Conservation (phyloP, 2,113 vertebrate species). For the Chamaea fasciata region DNA sequence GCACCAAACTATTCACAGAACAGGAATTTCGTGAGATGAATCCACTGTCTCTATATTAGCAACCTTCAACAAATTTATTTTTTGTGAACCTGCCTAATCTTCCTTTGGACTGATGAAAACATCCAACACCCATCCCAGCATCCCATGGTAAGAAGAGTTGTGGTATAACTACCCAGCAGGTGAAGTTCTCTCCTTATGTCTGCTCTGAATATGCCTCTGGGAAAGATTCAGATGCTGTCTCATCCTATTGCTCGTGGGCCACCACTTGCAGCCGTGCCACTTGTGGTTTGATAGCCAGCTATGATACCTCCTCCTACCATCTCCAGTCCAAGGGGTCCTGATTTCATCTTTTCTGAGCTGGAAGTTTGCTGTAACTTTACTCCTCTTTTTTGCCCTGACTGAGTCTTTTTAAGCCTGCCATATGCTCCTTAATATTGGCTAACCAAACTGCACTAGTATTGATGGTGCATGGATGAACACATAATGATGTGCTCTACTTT, state of each 20-base stretch:
- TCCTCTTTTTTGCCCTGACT: background rate
- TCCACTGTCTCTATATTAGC: background rate
- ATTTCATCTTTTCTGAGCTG: background rate
- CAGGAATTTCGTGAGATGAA: background rate
- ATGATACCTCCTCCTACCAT: background rate
- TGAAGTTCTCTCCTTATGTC: background rate
- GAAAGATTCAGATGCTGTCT: background rate
- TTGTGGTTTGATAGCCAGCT: background rate
- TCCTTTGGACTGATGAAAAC: background rate
- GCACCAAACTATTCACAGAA: background rate
- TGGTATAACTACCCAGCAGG: rapidly evolving
- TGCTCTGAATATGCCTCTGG: background rate
- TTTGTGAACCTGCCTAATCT: background rate
- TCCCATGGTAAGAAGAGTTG: background rate
- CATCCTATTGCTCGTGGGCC: background rate
- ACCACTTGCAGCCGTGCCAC: background rate
- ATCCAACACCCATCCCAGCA: background rate
- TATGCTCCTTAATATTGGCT: background rate
- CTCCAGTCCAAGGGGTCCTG: background rate
- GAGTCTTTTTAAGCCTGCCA: background rate
- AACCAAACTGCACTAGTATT: background rate
- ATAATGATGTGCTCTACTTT: background rate
- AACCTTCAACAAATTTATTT: background rate
- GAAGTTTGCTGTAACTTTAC: background rate
- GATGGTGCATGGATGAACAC: background rate